A percentile compares a stretch with the other conserved stretches of the same genome.
Conservation (phyloP, 2,113 vertebrate species). For the Pseudorasbora parva region DNA sequence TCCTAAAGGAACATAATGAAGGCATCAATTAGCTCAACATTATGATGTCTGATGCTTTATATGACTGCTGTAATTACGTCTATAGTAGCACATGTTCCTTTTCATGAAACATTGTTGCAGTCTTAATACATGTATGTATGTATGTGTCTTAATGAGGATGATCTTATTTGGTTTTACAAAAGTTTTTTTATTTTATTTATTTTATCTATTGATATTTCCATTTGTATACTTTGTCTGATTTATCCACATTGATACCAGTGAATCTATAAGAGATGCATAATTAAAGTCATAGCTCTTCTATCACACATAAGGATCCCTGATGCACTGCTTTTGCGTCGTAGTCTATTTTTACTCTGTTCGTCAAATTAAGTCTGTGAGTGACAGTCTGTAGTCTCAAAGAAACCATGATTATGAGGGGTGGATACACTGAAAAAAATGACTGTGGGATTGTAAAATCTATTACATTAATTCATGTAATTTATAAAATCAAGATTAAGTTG, state of each 20-base stretch:
- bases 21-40: conserved; percentile 21
- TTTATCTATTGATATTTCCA: not conserved
- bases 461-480: too few relatives aligned
- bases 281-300: not conserved
- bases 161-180: not conserved
- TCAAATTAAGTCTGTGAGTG: conserved; percentile 67
- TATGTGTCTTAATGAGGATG: too few relatives aligned
- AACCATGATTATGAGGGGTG: conserved; percentile 64
- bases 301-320: not conserved
- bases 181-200: too few relatives aligned
- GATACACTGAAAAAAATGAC: too few relatives aligned
- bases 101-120: conserved; percentile 10
- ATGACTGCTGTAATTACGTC: conserved; percentile 17
- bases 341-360: conserved; percentile 60
- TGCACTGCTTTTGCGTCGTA: conserved; percentile 62
- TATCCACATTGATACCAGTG: not conserved
- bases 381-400: conserved; percentile 55
- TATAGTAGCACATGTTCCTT: conserved; percentile 9
- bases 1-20: not conserved
- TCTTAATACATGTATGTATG: too few relatives aligned
- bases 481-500: too few relatives aligned
- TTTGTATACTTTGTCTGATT: not conserved
- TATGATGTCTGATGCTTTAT: conserved; percentile 27
- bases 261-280: not conserved
- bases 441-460: too few relatives aligned